A percentile compares a stretch with the other conserved stretches of the same genome.
These are phyloP conservation scores for Liparis tanakae DNA, from an alignment of 2,797 vertebrate species.

Conservation along the genomic window DNA sequence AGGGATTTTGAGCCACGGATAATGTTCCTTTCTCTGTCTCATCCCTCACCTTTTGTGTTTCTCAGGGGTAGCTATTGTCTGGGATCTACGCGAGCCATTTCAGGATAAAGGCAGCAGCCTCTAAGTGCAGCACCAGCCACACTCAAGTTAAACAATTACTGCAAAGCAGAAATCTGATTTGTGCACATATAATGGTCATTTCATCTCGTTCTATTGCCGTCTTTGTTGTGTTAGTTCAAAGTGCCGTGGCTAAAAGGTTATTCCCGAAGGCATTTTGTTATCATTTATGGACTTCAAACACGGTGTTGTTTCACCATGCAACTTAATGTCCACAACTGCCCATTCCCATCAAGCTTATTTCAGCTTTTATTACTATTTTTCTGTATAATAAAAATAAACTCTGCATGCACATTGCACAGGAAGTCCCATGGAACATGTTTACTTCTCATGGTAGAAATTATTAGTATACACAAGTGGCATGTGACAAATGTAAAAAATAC, in stretches of 20 bases:
- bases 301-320: background rate
- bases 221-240: background rate
- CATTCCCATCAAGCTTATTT: background rate
- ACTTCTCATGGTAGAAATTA: background rate
- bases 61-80: constrained; percentile 61
- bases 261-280: background rate
- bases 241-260: background rate
- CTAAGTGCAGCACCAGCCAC: constrained; percentile 21
- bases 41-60: constrained; percentile 71
- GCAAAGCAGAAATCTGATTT: constrained; percentile 34
- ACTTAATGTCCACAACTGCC: background rate
- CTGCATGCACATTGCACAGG: background rate
- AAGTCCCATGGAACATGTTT: background rate
- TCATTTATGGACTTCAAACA: background rate
- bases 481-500: background rate
- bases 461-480: background rate
- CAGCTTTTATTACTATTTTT: background rate
- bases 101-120: constrained; percentile 47
- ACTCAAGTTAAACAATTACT: constrained; percentile 22
- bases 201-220: background rate
- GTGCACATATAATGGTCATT: constrained; percentile 14
- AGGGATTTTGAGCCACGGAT: constrained; percentile 62
- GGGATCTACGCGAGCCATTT: constrained; percentile 57
- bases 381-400: background rate
- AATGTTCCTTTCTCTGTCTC: constrained; percentile 67